phyloP scores from a whole-genome alignment of 2,113 vertebrate genomes.

The Saguinus midas region DNA sequence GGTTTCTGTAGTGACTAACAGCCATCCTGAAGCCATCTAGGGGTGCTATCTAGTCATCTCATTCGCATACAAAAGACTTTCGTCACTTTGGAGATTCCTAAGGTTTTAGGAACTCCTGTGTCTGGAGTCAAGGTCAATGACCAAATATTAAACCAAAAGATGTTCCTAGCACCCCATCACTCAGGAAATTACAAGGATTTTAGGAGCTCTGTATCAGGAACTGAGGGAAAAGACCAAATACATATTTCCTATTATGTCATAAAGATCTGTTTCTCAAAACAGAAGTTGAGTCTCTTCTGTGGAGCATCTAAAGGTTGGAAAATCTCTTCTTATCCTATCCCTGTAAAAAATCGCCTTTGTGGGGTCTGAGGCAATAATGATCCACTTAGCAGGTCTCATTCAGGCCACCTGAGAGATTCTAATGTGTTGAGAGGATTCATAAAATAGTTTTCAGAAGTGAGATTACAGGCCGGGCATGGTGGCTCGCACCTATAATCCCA shows the following conservation, averaged over 20 bases:
- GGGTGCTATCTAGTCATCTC: background rate
- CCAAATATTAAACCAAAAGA: background rate
- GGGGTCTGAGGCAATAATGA: background rate
- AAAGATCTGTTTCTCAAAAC: background rate
- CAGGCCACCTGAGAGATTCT: background rate
- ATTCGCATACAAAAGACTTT: background rate
- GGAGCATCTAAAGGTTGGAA: background rate
- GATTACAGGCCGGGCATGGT: background rate
- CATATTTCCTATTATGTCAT: background rate
- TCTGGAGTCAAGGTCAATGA: background rate
- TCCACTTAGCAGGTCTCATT: background rate
- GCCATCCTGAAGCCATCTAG: background rate
- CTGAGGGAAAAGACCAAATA: background rate
- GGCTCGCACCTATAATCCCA: too few relatives aligned
- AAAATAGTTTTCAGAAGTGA: constrained; percentile 57
- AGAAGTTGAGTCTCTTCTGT: background rate
- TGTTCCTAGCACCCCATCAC: background rate
- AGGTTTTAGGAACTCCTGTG: background rate
- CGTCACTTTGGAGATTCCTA: background rate
- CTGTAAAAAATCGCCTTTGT: constrained; percentile 26
- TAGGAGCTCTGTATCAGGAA: background rate
- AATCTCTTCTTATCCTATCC: background rate
- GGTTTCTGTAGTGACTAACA: background rate
- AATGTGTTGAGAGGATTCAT: constrained; percentile 28
- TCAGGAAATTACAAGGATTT: background rate